A percentile compares a stretch with the other conserved stretches of the same genome.
Conservation (phyloP, 2,888 invertebrate genomes). For the Nowickia ferox region DNA sequence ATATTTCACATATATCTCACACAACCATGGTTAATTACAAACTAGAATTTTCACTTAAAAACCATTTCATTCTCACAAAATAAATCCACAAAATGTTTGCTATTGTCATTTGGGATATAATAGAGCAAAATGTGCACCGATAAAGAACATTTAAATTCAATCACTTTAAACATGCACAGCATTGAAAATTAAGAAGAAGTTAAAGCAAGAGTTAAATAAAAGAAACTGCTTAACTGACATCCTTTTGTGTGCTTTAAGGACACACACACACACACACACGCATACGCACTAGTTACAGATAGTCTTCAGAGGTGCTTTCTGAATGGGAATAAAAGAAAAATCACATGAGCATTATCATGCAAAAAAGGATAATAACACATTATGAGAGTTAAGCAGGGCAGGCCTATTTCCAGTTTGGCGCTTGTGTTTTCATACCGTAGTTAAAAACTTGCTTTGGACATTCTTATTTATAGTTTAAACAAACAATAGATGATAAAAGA, state of each 20-base stretch:
- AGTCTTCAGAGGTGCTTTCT: not conserved
- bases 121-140: not conserved
- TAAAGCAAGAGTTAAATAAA: not conserved
- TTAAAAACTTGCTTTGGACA: not conserved
- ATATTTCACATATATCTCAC: not conserved
- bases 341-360: constrained; percentile 23
- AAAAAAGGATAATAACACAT: not conserved
- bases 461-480: not conserved
- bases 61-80: not conserved
- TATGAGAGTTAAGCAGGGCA: not conserved
- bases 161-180: not conserved
- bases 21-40: not conserved
- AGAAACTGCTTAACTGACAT: constrained; percentile 40
- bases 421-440: not conserved
- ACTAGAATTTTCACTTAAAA: constrained; percentile 3
- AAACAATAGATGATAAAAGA: constrained; percentile 1
- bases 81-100: not conserved
- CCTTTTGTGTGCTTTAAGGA: constrained; percentile 10
- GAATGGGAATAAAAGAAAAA: not conserved
- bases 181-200: not conserved
- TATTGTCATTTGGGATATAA: constrained; percentile 4
- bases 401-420: constrained; percentile 45
- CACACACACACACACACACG: not conserved
- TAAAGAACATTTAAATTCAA: not conserved
- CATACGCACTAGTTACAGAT: not conserved